These are phyloP conservation scores for Chloebia gouldiae DNA, from an alignment of 2,113 vertebrate species.

Conservation along the genomic window DNA sequence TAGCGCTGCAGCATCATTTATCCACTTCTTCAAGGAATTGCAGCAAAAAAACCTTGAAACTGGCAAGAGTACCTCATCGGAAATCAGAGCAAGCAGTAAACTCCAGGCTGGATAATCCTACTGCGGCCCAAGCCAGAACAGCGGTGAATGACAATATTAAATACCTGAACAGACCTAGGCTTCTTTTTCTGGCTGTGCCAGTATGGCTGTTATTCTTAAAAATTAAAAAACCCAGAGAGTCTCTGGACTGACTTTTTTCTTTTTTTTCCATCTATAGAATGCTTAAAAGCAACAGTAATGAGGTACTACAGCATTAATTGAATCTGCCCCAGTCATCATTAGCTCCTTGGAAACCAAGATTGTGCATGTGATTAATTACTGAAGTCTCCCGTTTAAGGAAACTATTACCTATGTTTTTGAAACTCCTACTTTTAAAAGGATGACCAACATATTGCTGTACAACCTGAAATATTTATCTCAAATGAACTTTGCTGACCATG, in stretches of 20 bases:
- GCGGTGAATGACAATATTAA: neutral
- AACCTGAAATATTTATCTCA: constrained; percentile 40
- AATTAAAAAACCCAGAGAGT: neutral
- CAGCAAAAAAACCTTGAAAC: neutral
- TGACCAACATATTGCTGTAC: neutral
- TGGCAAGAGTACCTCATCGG: neutral
- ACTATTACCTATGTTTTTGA: neutral
- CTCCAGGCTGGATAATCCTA: neutral
- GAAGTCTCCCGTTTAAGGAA: neutral
- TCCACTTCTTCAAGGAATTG: neutral
- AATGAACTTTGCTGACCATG: constrained; percentile 54
- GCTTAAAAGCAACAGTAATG: neutral
- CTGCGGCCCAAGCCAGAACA: neutral
- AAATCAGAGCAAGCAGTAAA: neutral
- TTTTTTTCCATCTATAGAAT: neutral
- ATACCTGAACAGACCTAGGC: neutral
- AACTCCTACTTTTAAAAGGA: neutral
- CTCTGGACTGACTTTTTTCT: neutral
- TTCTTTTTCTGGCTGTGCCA: neutral
- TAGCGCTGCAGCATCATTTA: neutral
- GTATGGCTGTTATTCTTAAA: neutral
- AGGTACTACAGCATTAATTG: neutral
- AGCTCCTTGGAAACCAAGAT: neutral
- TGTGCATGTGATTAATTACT: neutral
- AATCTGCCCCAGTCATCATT: neutral